Evolutionary conservation across 2,113 vertebrate genomes (phyloP).

Genomic region (Megaceryle torquata): DNA sequence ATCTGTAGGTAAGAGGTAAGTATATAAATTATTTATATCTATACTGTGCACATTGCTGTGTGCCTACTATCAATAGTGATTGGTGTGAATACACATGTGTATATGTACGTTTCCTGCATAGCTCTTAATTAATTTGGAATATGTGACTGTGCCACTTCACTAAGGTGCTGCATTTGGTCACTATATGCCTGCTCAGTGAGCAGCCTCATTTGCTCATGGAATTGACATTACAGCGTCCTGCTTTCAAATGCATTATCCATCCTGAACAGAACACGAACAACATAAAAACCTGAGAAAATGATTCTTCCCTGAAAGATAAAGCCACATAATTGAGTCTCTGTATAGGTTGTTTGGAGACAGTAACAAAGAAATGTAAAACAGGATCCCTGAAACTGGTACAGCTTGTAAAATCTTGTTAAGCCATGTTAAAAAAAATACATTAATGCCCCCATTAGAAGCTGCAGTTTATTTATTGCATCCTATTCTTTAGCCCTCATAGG

Average conservation of each 20-base stretch:
- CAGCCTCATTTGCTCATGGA: conserved; percentile 5
- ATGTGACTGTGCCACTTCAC: background rate
- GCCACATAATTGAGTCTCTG: conserved; percentile 75
- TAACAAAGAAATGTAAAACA: conserved; percentile 84
- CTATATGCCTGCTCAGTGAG: background rate
- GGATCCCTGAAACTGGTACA: conserved; percentile 74
- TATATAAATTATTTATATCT: background rate
- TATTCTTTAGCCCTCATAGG: conserved; percentile 74
- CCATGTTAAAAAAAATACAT: conserved; percentile 78
- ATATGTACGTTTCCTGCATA: background rate
- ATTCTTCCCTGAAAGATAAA: conserved; percentile 73
- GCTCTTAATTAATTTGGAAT: background rate
- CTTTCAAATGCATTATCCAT: conserved; percentile 65
- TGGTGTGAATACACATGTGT: background rate
- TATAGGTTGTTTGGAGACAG: conserved; percentile 74
- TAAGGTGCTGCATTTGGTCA: background rate
- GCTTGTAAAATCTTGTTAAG: conserved; percentile 84
- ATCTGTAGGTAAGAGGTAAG: background rate
- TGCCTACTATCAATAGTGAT: background rate
- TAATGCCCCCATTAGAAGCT: conserved; percentile 82
- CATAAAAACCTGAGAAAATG: conserved; percentile 66
- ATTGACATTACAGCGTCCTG: conserved; percentile 40
- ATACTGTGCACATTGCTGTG: background rate
- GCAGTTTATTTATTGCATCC: conserved; percentile 76
- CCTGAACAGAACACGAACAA: conserved; percentile 49